A percentile compares a stretch with the other conserved stretches of the same genome.
These are phyloP conservation scores for Heteromormyrus szaboi DNA, from an alignment of 2,797 vertebrate genomes.

Conservation along the genomic window DNA sequence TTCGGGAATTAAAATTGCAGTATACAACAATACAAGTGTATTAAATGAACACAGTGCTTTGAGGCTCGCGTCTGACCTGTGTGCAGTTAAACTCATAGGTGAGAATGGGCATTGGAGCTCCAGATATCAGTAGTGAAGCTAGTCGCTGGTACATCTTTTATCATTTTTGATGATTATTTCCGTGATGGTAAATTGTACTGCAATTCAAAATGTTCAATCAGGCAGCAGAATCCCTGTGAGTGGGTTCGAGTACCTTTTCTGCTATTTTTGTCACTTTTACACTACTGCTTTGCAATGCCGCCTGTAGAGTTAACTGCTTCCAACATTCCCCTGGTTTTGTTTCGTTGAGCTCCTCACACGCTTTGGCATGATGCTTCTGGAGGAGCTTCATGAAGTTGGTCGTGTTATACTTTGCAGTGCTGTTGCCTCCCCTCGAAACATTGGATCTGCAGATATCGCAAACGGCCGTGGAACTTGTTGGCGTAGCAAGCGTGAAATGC, in stretches of 20 bases:
- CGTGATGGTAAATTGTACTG: background rate
- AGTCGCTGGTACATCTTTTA: background rate
- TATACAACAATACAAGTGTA: background rate
- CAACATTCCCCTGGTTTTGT: background rate
- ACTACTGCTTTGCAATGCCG: background rate
- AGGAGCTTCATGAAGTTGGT: background rate
- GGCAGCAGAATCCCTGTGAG: background rate
- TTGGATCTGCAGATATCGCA: background rate
- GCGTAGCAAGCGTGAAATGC: background rate
- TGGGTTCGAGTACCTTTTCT: background rate
- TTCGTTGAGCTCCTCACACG: background rate
- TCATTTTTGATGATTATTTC: background rate
- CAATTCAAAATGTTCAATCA: background rate
- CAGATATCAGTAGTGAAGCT: background rate
- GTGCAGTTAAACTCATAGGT: background rate
- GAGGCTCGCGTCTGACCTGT: background rate
- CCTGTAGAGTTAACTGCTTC: background rate
- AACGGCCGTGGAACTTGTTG: background rate
- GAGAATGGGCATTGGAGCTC: background rate
- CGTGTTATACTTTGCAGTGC: background rate
- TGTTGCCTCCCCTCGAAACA: background rate
- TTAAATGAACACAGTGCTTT: background rate
- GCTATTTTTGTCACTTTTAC: background rate
- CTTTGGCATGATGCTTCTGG: background rate
- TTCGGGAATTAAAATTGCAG: background rate